Evolutionary conservation across 1,140 invertebrate species (phyloP).

Genomic region (Drusus annulatus): DNA sequence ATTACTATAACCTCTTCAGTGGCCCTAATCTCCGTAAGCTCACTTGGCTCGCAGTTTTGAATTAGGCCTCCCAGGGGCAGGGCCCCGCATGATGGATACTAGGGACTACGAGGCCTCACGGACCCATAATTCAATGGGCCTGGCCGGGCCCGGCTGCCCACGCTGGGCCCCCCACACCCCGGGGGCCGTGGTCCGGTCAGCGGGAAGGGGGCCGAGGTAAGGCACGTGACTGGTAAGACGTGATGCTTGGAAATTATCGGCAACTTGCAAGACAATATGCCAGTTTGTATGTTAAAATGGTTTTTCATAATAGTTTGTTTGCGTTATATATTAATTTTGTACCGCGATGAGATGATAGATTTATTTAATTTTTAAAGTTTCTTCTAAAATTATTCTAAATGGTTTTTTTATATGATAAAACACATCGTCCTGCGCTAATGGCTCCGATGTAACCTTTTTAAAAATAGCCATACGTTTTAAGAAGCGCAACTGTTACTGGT

Average conservation of each 20-base stretch:
- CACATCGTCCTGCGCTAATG: no score
- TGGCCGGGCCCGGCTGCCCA: no score
- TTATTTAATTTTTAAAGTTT: no score
- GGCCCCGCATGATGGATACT: conserved; percentile 30
- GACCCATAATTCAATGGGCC: conserved; percentile 52
- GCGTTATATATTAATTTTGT: no score
- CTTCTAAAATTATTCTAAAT: no score
- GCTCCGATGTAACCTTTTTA: no score
- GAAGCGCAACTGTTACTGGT: no score
- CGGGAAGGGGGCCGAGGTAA: conserved; percentile 23
- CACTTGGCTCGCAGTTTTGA: conserved; percentile 7
- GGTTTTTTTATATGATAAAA: no score
- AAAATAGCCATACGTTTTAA: no score
- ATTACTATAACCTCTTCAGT: background rate
- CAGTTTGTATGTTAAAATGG: no score
- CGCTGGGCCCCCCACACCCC: background rate
- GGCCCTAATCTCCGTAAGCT: conserved; percentile 1
- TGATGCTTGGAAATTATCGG: conserved; percentile 12
- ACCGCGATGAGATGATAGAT: no score
- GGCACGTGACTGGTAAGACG: conserved; percentile 51
- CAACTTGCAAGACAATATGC: background rate
- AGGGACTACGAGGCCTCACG: conserved; percentile 18
- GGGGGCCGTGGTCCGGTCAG: conserved; percentile 20
- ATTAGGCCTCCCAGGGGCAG: conserved; percentile 30
- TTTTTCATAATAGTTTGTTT: no score